Evolutionary conservation across 2,797 vertebrate genomes (phyloP).

Genomic region (Sebastolobus altivelis): DNA sequence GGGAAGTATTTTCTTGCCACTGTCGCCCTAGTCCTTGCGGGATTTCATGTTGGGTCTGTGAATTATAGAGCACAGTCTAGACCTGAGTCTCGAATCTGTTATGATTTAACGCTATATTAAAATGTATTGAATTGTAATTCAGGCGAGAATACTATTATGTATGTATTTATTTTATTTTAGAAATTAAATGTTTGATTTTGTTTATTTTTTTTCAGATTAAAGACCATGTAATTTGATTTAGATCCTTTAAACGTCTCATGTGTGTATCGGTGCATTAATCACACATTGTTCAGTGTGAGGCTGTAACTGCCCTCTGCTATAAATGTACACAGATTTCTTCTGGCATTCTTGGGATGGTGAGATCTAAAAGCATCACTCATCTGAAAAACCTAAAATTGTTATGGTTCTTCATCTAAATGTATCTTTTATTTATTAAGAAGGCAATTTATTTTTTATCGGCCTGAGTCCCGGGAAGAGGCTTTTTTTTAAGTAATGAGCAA

Average conservation of each 20-base stretch:
- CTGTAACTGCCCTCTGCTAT: background rate
- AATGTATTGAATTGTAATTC: background rate
- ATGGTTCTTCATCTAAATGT: background rate
- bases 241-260: background rate
- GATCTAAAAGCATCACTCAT: slow-evolving; percentile 19
- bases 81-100: too few relatives aligned
- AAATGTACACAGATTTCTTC: background rate
- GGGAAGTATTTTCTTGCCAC: too few relatives aligned
- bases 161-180: too few relatives aligned
- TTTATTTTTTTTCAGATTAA: background rate
- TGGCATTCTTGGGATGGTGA: background rate
- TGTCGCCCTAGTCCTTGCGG: too few relatives aligned
- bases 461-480: background rate
- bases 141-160: background rate
- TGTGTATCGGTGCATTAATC: background rate
- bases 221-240: background rate
- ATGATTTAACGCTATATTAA: too few relatives aligned
- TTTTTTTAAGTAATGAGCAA: background rate
- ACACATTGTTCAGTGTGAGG: background rate
- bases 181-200: background rate
- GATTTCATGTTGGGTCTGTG: too few relatives aligned
- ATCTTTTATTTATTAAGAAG: slow-evolving; percentile 21
- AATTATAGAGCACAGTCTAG: too few relatives aligned
- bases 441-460: slow-evolving; percentile 16
- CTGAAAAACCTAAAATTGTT: background rate